Conservation (phyloP, 2,797 vertebrate species). For the Microctenopoma steveboyesi region DNA sequence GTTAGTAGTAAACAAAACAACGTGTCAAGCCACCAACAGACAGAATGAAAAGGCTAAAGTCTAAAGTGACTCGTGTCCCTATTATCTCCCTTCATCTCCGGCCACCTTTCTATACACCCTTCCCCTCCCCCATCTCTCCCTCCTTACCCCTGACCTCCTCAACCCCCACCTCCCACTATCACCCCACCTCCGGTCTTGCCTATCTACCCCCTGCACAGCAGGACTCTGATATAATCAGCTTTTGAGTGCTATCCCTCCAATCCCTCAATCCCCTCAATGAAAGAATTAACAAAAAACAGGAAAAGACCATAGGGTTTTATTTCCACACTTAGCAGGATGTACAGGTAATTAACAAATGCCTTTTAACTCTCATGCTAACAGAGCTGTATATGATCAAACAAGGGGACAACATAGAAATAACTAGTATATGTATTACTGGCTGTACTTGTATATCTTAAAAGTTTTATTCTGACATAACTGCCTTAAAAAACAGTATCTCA, state of each 20-base stretch:
- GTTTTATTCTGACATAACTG: not conserved
- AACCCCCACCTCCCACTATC: conserved; percentile 53
- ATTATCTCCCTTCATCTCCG: conserved; percentile 42
- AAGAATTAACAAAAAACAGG: conserved; percentile 68
- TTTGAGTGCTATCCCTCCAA: conserved; percentile 66
- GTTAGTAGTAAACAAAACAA: conserved; percentile 11
- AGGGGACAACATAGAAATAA: conserved; percentile 16
- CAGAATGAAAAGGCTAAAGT: conserved; percentile 67
- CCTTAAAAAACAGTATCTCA: too few relatives aligned
- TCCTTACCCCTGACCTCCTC: conserved; percentile 51
- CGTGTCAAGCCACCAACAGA: conserved; percentile 24
- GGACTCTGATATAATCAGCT: conserved; percentile 78
- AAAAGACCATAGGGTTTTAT: conserved; percentile 65
- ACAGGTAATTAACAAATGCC: conserved; percentile 61
- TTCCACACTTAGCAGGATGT: conserved; percentile 68
- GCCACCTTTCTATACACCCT: conserved; percentile 52
- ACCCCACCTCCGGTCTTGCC: conserved; percentile 55
- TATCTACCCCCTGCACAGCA: conserved; percentile 63
- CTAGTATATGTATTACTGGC: conserved; percentile 11
- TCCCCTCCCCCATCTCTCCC: conserved; percentile 43
- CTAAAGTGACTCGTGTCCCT: conserved; percentile 51
- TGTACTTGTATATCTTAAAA: not conserved
- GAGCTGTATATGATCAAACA: conserved; percentile 39
- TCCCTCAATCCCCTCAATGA: conserved; percentile 72
- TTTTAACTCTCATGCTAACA: conserved; percentile 36